phyloP scores from a whole-genome alignment of 2,888 invertebrate genomes.

The Spilosoma lubricipeda region DNA sequence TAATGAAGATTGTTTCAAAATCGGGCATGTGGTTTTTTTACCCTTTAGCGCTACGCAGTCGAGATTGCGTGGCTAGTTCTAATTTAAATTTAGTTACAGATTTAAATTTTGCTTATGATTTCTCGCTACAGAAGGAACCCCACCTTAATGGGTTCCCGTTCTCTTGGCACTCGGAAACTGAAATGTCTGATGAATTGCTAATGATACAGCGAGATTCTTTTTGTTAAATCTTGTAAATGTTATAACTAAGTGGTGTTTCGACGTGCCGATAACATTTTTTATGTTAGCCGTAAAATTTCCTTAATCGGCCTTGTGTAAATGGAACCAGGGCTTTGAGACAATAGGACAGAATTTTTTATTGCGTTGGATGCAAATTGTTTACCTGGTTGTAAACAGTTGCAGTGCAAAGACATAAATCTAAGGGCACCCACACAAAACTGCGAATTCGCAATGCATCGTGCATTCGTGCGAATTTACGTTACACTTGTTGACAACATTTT shows the following conservation, averaged over 20 bases:
- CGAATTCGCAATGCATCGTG: too few relatives aligned
- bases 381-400: background rate
- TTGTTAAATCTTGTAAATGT: slow-evolving; percentile 59
- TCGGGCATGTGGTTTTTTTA: too few relatives aligned
- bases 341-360: background rate
- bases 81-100: too few relatives aligned
- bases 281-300: slow-evolving; percentile 43
- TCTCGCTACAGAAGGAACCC: slow-evolving; percentile 24
- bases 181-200: slow-evolving; percentile 71
- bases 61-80: too few relatives aligned
- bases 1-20: too few relatives aligned
- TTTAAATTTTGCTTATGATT: background rate
- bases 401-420: too few relatives aligned
- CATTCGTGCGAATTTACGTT: too few relatives aligned
- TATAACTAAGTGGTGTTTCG: slow-evolving; percentile 52
- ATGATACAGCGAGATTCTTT: slow-evolving; percentile 58
- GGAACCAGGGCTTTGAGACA: background rate
- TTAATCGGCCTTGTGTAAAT: background rate
- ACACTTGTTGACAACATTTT: too few relatives aligned
- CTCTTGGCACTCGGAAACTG: slow-evolving; percentile 60
- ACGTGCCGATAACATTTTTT: slow-evolving; percentile 45
- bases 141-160: slow-evolving; percentile 45
- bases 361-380: background rate
- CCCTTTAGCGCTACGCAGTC: too few relatives aligned
- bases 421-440: too few relatives aligned